Evolutionary conservation across 2,113 vertebrate species (phyloP).

Genomic region (Parotia lawesii): DNA sequence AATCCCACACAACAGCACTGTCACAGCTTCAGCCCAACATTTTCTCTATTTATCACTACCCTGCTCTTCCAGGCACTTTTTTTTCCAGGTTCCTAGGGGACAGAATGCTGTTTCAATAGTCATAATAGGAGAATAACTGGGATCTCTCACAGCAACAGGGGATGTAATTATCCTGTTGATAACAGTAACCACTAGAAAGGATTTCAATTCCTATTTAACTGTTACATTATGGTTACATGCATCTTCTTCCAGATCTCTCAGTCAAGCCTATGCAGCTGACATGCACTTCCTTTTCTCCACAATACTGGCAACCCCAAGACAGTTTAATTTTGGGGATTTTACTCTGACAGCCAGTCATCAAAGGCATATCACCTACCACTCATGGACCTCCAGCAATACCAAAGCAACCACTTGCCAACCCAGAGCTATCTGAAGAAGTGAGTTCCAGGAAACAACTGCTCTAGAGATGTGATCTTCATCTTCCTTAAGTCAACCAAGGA

Average conservation of each 20-base stretch:
- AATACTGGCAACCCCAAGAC: not conserved
- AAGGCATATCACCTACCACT: not conserved
- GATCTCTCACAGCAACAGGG: not conserved
- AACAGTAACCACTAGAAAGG: not conserved
- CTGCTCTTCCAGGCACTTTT: not conserved
- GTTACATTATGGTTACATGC: not conserved
- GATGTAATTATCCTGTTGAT: not conserved
- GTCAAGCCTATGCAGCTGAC: not conserved
- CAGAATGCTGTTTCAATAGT: not conserved
- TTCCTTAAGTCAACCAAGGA: not conserved
- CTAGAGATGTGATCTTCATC: not conserved
- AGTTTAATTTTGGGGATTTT: not conserved
- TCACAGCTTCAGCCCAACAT: not conserved
- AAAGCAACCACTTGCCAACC: fast-evolving
- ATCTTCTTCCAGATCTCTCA: not conserved
- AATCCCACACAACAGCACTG: not conserved
- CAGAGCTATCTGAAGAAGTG: not conserved
- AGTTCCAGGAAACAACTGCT: not conserved
- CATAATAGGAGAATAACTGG: not conserved
- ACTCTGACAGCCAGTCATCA: not conserved
- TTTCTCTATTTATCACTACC: not conserved
- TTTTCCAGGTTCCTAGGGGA: not conserved
- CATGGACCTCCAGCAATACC: not conserved
- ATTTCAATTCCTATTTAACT: not conserved
- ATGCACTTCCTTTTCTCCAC: not conserved